Conservation (phyloP, 2,113 vertebrate genomes). For the Ictalurus punctatus region DNA sequence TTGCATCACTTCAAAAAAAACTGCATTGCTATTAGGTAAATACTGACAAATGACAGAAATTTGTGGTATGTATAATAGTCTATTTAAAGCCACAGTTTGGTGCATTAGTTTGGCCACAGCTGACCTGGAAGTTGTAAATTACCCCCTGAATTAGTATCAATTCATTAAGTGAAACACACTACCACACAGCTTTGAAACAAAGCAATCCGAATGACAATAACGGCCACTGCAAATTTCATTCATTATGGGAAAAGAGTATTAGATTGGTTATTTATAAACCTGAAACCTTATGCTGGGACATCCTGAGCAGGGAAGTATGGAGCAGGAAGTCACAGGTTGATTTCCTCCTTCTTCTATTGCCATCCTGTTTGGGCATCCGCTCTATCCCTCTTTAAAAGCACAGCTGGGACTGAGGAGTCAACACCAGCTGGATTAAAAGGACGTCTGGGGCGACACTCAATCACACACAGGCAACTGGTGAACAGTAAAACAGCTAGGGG, state of each 20-base stretch:
- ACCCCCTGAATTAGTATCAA: not conserved
- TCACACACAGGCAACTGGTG: constrained; percentile 34
- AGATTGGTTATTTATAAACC: constrained; percentile 42
- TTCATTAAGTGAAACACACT: not conserved
- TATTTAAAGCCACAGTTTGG: not conserved
- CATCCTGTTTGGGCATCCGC: constrained; percentile 46
- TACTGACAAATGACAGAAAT: not conserved
- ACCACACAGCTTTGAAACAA: constrained; percentile 23
- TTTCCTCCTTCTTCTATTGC: constrained; percentile 41
- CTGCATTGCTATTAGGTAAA: not conserved
- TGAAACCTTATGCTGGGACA: constrained; percentile 33
- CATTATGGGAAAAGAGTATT: not conserved
- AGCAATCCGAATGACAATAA: not conserved
- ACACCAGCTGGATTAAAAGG: constrained; percentile 52
- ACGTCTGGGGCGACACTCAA: constrained; percentile 25
- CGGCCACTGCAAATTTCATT: not conserved
- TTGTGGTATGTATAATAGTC: not conserved
- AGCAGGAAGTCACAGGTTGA: constrained; percentile 48
- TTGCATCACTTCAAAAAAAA: not conserved
- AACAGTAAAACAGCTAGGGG: constrained; percentile 16
- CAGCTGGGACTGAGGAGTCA: constrained; percentile 50
- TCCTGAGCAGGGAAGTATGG: constrained; percentile 22
- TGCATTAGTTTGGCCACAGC: not conserved
- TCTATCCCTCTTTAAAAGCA: constrained; percentile 37
- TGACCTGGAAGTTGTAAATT: not conserved